Percentiles rank a stretch among this genome's conserved stretches.
Conservation (phyloP, 2,113 vertebrate genomes). For the Hepsetus odoe region DNA sequence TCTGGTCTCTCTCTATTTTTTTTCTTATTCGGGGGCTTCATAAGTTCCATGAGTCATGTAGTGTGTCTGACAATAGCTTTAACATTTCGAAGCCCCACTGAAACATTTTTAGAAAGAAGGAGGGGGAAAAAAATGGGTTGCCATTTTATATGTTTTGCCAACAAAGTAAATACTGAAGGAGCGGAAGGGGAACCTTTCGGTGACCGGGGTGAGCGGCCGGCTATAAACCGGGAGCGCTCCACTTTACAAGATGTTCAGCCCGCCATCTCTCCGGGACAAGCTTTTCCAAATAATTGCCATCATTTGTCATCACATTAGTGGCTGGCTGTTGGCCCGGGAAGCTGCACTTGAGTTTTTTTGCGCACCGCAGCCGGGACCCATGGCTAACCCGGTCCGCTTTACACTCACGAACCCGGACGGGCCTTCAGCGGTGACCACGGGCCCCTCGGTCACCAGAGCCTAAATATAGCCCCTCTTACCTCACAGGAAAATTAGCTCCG, state of each 20-base stretch:
- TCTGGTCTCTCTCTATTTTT: conserved; percentile 57
- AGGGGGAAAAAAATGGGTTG: conserved; percentile 59
- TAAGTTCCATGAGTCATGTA: conserved; percentile 71
- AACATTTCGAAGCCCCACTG: conserved; percentile 57
- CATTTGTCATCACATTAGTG: conserved; percentile 69
- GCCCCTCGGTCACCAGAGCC: conserved; percentile 55
- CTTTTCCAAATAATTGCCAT: conserved; percentile 69
- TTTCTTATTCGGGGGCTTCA: conserved; percentile 53
- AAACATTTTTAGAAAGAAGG: conserved; percentile 54
- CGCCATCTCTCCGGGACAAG: conserved; percentile 67
- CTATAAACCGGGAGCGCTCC: conserved; percentile 68
- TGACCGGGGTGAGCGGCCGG: conserved; percentile 63
- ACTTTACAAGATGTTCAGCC: conserved; percentile 66
- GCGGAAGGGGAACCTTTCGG: conserved; percentile 71
- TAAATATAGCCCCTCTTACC: conserved; percentile 68
- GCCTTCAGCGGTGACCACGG: conserved; percentile 11
- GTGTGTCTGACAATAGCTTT: conserved; percentile 59
- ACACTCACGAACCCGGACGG: conserved; percentile 11
- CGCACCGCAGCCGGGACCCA: conserved; percentile 54
- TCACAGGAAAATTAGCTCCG: conserved; percentile 51
- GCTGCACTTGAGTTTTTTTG: conserved; percentile 66
- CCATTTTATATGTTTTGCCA: conserved; percentile 67
- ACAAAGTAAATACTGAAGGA: conserved; percentile 68
- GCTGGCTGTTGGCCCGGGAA: conserved; percentile 62
- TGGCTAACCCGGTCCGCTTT: conserved; percentile 30